Evolutionary conservation across 2,797 vertebrate genomes (phyloP).

Genomic region (Rhinogobio ventralis): DNA sequence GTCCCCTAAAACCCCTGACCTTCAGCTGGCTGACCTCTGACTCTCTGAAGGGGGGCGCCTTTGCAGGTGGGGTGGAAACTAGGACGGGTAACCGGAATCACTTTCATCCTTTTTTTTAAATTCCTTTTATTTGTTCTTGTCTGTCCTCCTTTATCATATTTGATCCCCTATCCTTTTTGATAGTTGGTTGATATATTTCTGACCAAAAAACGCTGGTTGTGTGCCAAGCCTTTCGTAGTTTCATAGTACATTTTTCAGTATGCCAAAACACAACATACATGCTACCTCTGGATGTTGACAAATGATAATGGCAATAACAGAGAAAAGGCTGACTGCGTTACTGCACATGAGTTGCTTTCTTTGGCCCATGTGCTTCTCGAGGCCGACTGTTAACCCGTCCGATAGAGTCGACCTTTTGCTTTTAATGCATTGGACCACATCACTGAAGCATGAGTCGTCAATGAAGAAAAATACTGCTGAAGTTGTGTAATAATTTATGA

Average conservation of each 20-base stretch:
- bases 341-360: constrained; percentile 68
- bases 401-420: constrained; percentile 60
- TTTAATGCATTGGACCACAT: constrained; percentile 61
- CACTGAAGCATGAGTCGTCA: constrained; percentile 67
- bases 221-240: background rate
- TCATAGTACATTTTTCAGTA: background rate
- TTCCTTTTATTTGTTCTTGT: constrained; percentile 5
- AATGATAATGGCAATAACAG: constrained; percentile 66
- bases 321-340: constrained; percentile 62
- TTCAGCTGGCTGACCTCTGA: constrained; percentile 44
- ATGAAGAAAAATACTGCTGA: constrained; percentile 47
- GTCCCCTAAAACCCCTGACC: constrained; percentile 54
- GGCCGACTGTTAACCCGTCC: constrained; percentile 49
- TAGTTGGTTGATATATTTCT: constrained; percentile 49
- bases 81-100: constrained; percentile 20
- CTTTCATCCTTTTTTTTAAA: background rate
- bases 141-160: background rate
- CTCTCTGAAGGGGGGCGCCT: constrained; percentile 24
- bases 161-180: constrained; percentile 11
- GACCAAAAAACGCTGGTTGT: constrained; percentile 7
- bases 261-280: constrained; percentile 3
- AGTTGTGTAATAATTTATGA: constrained; percentile 60
- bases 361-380: constrained; percentile 65
- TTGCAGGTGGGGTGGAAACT: constrained; percentile 53
- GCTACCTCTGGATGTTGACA: constrained; percentile 58